phyloP scores from a whole-genome alignment of 2,888 invertebrate species.

The Cheilosia soror region DNA sequence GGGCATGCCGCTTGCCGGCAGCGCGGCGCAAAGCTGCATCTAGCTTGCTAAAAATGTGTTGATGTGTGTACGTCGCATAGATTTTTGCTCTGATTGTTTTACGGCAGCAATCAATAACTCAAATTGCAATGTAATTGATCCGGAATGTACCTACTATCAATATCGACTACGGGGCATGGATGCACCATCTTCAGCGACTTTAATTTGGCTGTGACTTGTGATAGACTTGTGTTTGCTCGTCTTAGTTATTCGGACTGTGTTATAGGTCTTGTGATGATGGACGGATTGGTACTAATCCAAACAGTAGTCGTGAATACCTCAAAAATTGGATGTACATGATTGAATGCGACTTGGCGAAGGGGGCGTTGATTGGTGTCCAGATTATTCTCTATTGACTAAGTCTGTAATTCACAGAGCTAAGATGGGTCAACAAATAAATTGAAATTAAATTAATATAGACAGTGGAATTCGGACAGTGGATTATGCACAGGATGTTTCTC shows the following conservation, averaged over 20 bases:
- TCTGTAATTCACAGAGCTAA: constrained; percentile 20
- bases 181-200: constrained; percentile 42
- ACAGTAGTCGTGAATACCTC: constrained; percentile 63
- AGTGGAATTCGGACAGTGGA: constrained; percentile 16
- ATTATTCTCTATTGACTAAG: constrained; percentile 29
- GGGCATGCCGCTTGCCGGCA: constrained; percentile 12
- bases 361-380: constrained; percentile 52
- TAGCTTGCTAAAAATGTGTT: constrained; percentile 14
- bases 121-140: constrained; percentile 73
- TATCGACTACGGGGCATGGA: constrained; percentile 46
- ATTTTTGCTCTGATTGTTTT: constrained; percentile 71
- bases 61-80: constrained; percentile 13
- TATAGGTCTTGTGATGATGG: constrained; percentile 56
- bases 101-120: constrained; percentile 73
- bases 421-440: constrained; percentile 29
- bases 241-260: constrained; percentile 19
- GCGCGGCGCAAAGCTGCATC: background rate
- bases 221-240: constrained; percentile 57
- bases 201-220: constrained; percentile 34
- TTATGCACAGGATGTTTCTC: constrained; percentile 2
- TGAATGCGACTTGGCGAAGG: constrained; percentile 44
- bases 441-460: constrained; percentile 36
- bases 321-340: constrained; percentile 63
- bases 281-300: constrained; percentile 49
- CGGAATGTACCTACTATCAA: constrained; percentile 57